These are phyloP conservation scores for Antheraea mylitta DNA, from an alignment of 1,140 invertebrate species.

Conservation along the genomic window DNA sequence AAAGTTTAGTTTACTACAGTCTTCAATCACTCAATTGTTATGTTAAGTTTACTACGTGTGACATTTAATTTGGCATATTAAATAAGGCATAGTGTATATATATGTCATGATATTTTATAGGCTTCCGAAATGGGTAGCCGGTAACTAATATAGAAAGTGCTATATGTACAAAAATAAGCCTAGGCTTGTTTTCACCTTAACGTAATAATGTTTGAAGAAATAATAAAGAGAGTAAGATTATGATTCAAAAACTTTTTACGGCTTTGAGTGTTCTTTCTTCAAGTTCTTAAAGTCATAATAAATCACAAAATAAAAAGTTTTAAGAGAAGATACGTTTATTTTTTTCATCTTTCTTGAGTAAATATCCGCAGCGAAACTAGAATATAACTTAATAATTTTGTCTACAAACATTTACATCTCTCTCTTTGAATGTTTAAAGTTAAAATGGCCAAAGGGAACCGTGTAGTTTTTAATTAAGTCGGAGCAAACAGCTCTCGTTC, in stretches of 20 bases:
- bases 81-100: too few relatives aligned
- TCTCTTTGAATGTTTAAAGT: background rate
- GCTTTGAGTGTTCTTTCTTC: background rate
- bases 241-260: constrained; percentile 14
- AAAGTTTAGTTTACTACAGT: too few relatives aligned
- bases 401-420: background rate
- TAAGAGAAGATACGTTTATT: constrained; percentile 1
- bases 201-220: background rate
- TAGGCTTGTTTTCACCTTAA: background rate
- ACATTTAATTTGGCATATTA: too few relatives aligned
- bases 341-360: constrained; percentile 4
- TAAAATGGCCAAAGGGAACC: background rate
- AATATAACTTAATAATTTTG: background rate
- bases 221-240: constrained; percentile 4
- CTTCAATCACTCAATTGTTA: too few relatives aligned
- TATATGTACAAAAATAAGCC: too few relatives aligned
- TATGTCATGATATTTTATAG: too few relatives aligned
- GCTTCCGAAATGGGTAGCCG: too few relatives aligned
- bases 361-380: constrained; percentile 5
- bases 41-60: too few relatives aligned
- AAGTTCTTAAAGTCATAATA: constrained; percentile 4
- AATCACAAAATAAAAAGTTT: constrained; percentile 11
- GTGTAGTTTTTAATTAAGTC: constrained; percentile 11
- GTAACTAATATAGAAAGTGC: too few relatives aligned
- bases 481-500: background rate